Evolutionary conservation across 2,797 vertebrate genomes (phyloP).

Genomic region (Mycteria americana): DNA sequence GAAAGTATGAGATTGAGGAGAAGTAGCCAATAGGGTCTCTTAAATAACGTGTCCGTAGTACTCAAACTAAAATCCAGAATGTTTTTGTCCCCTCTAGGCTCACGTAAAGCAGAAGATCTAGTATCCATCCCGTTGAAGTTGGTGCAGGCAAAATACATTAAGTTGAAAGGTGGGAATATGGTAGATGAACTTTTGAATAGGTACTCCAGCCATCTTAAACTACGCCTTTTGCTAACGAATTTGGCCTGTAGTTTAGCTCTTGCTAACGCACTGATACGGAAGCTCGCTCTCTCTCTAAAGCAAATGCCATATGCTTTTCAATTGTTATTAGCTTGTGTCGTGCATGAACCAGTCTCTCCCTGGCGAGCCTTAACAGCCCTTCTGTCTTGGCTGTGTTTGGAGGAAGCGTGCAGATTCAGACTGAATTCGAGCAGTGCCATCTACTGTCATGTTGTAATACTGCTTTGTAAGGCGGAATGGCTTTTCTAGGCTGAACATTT

Average conservation of each 20-base stretch:
- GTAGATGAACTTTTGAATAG: not conserved
- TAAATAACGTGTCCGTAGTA: not conserved
- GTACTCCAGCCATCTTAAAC: not conserved
- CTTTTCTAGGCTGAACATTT: fast-evolving
- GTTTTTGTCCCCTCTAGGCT: not conserved
- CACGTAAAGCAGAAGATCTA: not conserved
- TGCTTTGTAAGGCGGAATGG: no score
- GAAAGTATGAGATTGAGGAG: fast-evolving
- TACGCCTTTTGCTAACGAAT: not conserved
- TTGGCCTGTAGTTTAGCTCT: not conserved
- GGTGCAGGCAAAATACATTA: not conserved
- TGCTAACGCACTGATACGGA: not conserved
- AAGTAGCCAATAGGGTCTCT: not conserved
- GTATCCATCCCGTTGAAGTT: not conserved
- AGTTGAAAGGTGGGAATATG: not conserved
- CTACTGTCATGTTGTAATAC: not conserved
- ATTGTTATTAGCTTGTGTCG: not conserved
- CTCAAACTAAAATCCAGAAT: not conserved
- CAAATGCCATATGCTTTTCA: not conserved
- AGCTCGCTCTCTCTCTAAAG: fast-evolving
- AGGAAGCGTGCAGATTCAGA: fast-evolving
- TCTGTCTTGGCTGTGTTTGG: not conserved
- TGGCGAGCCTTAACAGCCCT: fast-evolving
- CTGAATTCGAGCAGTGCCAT: conserved; percentile 6
- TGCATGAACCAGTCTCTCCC: fast-evolving